Percentiles rank a stretch among this genome's conserved stretches.
phyloP scores from a whole-genome alignment of 1,140 invertebrate genomes.

The Coenobita brevimanus region DNA sequence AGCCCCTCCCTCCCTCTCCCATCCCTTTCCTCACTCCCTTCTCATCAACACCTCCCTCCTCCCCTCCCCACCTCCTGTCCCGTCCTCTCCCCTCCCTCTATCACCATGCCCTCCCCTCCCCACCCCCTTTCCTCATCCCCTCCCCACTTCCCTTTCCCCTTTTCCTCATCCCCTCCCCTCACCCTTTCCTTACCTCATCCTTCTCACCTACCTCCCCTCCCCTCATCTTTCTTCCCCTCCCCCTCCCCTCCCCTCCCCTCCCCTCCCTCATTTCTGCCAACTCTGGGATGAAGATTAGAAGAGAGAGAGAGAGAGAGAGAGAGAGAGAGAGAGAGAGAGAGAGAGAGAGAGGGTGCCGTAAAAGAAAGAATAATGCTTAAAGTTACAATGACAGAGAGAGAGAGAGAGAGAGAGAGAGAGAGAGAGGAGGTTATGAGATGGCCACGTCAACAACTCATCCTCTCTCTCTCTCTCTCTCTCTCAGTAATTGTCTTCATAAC shows the following conservation, averaged over 20 bases:
- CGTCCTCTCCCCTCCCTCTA: too few species aligned
- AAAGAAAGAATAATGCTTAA: too few species aligned
- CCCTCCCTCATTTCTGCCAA: background rate
- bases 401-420: background rate
- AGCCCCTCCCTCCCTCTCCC: background rate
- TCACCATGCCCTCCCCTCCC: background rate
- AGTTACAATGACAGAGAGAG: too few species aligned
- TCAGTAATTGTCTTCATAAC: too few species aligned
- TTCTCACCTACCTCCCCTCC: background rate
- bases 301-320: background rate
- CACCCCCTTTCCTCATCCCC: too few species aligned
- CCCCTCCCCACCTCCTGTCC: too few species aligned
- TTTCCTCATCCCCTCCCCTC: background rate
- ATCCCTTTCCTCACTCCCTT: background rate
- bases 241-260: background rate
- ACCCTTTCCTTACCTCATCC: background rate
- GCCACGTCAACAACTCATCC: too few species aligned
- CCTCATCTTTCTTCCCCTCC: background rate
- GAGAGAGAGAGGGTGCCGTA: background rate
- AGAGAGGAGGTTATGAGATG: background rate
- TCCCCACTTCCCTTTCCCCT: background rate
- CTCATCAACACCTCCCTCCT: too few species aligned
- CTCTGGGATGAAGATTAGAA: background rate
- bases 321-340: conserved; percentile 11
- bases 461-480: too few species aligned